These are phyloP conservation scores for Perca schrenkii DNA, from an alignment of 2,113 vertebrate species.

Conservation along the genomic window DNA sequence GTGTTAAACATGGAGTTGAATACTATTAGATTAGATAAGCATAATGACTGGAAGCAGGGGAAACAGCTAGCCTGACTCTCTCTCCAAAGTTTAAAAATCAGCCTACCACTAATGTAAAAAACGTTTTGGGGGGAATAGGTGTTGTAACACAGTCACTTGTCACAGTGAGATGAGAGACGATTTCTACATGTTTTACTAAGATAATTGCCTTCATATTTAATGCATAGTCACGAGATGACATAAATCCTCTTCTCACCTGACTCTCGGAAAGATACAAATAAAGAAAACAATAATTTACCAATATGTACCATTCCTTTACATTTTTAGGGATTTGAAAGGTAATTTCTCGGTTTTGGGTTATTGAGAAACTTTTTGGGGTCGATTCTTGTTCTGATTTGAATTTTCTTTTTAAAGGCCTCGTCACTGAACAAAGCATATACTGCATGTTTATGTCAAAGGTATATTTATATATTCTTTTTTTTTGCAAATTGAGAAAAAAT, in stretches of 20 bases:
- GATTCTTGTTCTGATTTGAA: not conserved
- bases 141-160: no score
- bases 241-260: not conserved
- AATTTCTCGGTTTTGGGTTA: not conserved
- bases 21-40: not conserved
- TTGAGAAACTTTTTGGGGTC: not conserved
- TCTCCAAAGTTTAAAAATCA: not conserved
- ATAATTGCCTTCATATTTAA: no score
- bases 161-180: no score
- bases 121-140: no score
- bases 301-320: not conserved
- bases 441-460: not conserved
- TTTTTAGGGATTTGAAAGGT: not conserved
- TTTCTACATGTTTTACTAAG: no score
- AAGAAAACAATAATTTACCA: not conserved
- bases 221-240: no score
- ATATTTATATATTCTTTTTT: not conserved
- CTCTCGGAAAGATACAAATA: not conserved
- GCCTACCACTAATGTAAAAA: no score
- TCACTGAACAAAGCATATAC: not conserved
- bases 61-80: not conserved
- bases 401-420: not conserved
- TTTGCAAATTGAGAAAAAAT: not conserved
- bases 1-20: no score
- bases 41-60: not conserved